Conservation (phyloP, 2,888 invertebrate species). For the Erebia aethiops region DNA sequence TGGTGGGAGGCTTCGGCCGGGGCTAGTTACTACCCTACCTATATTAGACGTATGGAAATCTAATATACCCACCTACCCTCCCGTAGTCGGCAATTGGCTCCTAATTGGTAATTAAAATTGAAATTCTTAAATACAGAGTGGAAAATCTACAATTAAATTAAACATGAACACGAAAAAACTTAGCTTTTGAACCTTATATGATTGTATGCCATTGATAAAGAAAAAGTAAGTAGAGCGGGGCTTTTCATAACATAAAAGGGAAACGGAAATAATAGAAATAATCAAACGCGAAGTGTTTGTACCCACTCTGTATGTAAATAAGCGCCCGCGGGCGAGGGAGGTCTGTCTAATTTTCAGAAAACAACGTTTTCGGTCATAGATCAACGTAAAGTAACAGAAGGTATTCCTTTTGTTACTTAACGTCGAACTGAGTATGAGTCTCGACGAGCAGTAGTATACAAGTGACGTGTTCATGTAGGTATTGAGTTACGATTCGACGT, state of each 20-base stretch:
- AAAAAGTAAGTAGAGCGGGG: background rate
- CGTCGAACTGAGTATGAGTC: too few relatives aligned
- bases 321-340: slow-evolving; percentile 56
- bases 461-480: too few relatives aligned
- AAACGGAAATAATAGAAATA: slow-evolving; percentile 65
- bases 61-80: too few relatives aligned
- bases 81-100: too few relatives aligned
- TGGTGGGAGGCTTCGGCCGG: too few relatives aligned
- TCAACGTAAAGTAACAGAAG: slow-evolving; percentile 11
- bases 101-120: too few relatives aligned
- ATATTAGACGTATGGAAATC: too few relatives aligned
- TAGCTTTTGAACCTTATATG: background rate
- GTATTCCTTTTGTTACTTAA: background rate
- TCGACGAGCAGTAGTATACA: too few relatives aligned
- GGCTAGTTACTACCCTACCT: too few relatives aligned
- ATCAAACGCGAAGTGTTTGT: slow-evolving; percentile 55
- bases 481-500: too few relatives aligned
- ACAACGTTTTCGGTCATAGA: slow-evolving; percentile 60
- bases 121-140: too few relatives aligned
- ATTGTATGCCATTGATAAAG: slow-evolving; percentile 9
- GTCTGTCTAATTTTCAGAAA: slow-evolving; percentile 68
- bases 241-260: slow-evolving; percentile 23
- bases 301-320: slow-evolving; percentile 70
- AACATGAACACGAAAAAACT: background rate
- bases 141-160: background rate